phyloP scores from a whole-genome alignment of 2,113 vertebrate genomes.

The Clarias magur region DNA sequence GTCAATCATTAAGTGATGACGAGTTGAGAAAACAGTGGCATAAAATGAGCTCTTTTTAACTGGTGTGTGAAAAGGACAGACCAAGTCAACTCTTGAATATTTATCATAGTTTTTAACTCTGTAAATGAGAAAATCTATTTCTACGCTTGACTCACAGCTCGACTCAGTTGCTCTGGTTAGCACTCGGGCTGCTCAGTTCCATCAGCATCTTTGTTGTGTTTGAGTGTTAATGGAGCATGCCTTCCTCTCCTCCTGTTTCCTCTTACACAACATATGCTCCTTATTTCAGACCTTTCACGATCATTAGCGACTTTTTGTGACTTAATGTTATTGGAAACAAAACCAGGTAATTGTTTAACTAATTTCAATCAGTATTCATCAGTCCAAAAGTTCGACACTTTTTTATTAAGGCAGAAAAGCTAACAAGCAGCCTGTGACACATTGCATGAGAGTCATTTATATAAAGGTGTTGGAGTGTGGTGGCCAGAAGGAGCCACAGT shows the following conservation, averaged over 20 bases:
- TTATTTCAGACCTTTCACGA: not conserved
- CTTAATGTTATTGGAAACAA: not conserved
- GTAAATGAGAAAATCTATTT: not conserved
- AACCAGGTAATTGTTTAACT: not conserved
- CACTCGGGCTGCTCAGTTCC: not conserved
- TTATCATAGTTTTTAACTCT: too few relatives aligned
- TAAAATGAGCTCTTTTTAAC: not conserved
- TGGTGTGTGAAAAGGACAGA: not conserved
- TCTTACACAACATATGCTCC: not conserved
- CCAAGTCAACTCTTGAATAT: not conserved
- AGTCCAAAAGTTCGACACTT: not conserved
- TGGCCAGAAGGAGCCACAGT: not conserved
- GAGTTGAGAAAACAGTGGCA: not conserved
- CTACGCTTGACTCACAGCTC: not conserved
- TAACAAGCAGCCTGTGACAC: not conserved
- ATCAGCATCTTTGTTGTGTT: not conserved
- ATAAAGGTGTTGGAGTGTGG: not conserved
- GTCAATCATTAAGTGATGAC: not conserved
- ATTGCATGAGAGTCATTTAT: not conserved
- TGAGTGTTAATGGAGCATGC: not conserved
- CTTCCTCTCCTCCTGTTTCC: not conserved
- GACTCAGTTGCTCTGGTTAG: not conserved
- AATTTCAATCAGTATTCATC: not conserved
- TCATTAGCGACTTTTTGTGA: not conserved
- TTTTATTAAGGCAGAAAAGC: not conserved